Evolutionary conservation across 2,888 invertebrate genomes (phyloP).

Genomic region (Neuroscelio doddi): DNA sequence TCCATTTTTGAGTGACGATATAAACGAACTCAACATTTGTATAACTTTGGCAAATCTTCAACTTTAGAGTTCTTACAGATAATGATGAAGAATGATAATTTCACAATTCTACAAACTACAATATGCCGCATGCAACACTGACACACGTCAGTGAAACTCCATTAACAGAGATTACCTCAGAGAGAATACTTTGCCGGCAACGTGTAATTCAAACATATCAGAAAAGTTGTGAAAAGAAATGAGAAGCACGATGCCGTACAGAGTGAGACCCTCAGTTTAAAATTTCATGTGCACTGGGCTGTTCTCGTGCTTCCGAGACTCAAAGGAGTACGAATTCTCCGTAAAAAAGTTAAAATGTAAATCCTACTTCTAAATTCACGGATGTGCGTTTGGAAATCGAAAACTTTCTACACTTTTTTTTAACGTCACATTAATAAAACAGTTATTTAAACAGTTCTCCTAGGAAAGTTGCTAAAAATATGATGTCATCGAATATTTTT

Average conservation of each 20-base stretch:
- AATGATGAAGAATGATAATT: constrained; percentile 52
- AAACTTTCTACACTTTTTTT: no score
- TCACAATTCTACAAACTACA: constrained; percentile 22
- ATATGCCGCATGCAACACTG: constrained; percentile 13
- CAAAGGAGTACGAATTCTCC: constrained; percentile 16
- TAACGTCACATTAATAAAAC: no score
- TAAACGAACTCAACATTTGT: no score
- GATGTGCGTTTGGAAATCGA: constrained; percentile 25
- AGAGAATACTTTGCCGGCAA: constrained; percentile 20
- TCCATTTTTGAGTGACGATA: no score
- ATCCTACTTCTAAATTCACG: constrained; percentile 34
- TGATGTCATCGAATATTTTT: no score
- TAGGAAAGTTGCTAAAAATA: no score
- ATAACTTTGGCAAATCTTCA: no score
- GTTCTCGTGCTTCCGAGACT: constrained; percentile 8
- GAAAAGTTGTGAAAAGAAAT: constrained; percentile 38
- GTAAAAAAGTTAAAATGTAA: constrained; percentile 31
- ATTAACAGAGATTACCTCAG: constrained; percentile 47
- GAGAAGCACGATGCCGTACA: constrained; percentile 10
- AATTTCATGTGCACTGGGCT: constrained; percentile 24
- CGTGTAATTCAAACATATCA: constrained; percentile 41
- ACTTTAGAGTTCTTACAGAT: no score
- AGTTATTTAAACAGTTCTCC: no score
- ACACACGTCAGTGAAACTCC: constrained; percentile 44
- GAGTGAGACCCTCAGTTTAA: constrained; percentile 22